Evolutionary conservation across 1,140 invertebrate species (phyloP).

Genomic region (Aplysia californica): DNA sequence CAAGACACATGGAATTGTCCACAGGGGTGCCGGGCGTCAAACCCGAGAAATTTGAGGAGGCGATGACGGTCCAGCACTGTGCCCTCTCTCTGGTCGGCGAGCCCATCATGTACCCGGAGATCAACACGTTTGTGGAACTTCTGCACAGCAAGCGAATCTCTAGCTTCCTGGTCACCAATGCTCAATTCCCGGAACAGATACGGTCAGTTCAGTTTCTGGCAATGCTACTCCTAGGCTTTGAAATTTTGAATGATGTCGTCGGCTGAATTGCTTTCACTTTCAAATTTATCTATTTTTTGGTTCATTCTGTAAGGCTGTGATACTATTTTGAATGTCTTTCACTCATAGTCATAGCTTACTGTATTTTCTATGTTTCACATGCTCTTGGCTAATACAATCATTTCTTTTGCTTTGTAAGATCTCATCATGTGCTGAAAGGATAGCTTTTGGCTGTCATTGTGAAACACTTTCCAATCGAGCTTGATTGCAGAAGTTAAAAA

Average conservation of each 20-base stretch:
- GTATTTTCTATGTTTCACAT: neutral
- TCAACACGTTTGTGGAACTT: constrained; percentile 72
- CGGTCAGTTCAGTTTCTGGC: constrained; percentile 60
- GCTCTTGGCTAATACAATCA: neutral
- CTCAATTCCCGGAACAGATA: constrained; percentile 76
- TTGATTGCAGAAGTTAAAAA: neutral
- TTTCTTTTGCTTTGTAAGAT: neutral
- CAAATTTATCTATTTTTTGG: neutral
- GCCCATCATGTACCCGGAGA: constrained; percentile 79
- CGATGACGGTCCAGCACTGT: constrained; percentile 71
- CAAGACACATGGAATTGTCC: too few relatives aligned
- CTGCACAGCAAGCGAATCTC: constrained; percentile 73
- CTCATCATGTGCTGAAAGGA: too few relatives aligned
- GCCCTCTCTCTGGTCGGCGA: constrained; percentile 77
- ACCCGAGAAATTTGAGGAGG: constrained; percentile 72
- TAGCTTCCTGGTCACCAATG: constrained; percentile 76
- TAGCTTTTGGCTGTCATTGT: too few relatives aligned
- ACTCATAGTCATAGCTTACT: neutral
- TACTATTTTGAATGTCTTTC: too few relatives aligned
- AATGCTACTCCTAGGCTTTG: too few relatives aligned
- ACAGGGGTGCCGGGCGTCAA: constrained; percentile 75
- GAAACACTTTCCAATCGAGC: neutral
- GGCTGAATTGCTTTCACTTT: too few relatives aligned
- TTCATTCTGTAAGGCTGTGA: too few relatives aligned
- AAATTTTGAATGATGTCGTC: too few relatives aligned